Percentiles rank a stretch among this genome's conserved stretches.
Evolutionary conservation across 2,888 invertebrate species (phyloP).

Genomic region (Dryocosmus kuriphilus): DNA sequence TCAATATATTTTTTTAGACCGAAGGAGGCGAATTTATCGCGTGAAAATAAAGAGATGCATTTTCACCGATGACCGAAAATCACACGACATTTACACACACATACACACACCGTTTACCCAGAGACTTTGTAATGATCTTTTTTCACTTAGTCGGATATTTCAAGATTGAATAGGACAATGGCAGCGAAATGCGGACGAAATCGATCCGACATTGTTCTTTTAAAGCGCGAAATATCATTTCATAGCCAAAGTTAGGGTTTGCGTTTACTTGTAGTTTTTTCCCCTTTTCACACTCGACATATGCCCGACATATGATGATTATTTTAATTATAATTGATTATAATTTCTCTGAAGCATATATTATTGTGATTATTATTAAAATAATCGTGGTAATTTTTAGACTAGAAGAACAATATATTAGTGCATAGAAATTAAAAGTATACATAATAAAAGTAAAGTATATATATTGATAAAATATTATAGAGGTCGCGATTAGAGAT

Average conservation of each 20-base stretch:
- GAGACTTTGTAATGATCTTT: constrained; percentile 55
- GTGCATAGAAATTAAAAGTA: constrained; percentile 73
- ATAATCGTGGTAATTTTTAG: constrained; percentile 75
- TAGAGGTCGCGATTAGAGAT: constrained; percentile 74
- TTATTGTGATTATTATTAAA: constrained; percentile 64
- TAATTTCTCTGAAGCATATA: constrained; percentile 66
- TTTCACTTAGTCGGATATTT: constrained; percentile 59
- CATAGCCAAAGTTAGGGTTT: constrained; percentile 74
- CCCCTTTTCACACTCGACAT: constrained; percentile 61
- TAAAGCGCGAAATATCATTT: constrained; percentile 65
- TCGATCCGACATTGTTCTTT: constrained; percentile 58
- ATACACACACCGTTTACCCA: constrained; percentile 46
- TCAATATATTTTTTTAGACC: constrained; percentile 14
- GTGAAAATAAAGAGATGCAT: constrained; percentile 56
- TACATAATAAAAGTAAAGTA: constrained; percentile 72
- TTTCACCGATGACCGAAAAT: constrained; percentile 60
- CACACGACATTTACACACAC: constrained; percentile 51
- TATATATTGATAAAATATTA: constrained; percentile 73
- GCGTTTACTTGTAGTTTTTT: constrained; percentile 63
- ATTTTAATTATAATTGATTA: constrained; percentile 58
- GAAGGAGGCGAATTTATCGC: constrained; percentile 1
- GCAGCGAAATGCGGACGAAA: constrained; percentile 26
- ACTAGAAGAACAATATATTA: constrained; percentile 75
- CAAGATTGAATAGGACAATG: constrained; percentile 58
- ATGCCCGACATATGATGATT: constrained; percentile 64